phyloP scores from a whole-genome alignment of 2,113 vertebrate species.

The Cranoglanis bouderius region DNA sequence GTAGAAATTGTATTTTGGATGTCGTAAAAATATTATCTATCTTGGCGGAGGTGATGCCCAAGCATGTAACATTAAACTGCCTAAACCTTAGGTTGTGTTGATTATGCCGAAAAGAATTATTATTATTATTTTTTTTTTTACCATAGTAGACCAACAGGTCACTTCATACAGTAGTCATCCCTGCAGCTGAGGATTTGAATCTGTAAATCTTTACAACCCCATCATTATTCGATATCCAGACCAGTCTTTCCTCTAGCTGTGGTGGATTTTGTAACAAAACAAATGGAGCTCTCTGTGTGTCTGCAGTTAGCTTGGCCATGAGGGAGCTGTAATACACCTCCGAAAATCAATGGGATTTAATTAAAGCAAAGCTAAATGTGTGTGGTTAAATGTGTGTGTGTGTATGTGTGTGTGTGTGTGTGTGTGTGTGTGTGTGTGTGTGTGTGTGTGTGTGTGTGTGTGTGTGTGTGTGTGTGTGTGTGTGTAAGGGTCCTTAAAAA shows the following conservation, averaged over 20 bases:
- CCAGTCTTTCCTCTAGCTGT: neutral
- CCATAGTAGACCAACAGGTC: neutral
- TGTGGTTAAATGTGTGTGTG: slow-evolving; percentile 59
- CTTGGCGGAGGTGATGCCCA: neutral
- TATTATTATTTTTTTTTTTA: neutral
- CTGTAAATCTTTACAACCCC: neutral
- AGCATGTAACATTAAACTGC: neutral
- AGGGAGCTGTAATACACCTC: slow-evolving; percentile 65
- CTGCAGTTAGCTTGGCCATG: slow-evolving; percentile 44
- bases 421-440: slow-evolving; percentile 62
- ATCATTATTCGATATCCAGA: neutral
- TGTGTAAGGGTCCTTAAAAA: slow-evolving; percentile 63
- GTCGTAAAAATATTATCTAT: neutral
- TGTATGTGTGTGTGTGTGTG: slow-evolving; percentile 59
- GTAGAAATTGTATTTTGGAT: neutral
- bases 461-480: slow-evolving; percentile 63
- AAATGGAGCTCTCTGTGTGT: slow-evolving; percentile 15
- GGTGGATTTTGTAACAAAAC: slow-evolving; percentile 28
- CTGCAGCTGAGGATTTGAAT: neutral
- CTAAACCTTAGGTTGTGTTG: neutral
- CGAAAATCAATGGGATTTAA: slow-evolving; percentile 75
- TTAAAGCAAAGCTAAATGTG: slow-evolving; percentile 67
- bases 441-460: slow-evolving; percentile 60
- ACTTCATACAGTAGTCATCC: neutral
- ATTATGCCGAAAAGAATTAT: neutral